Base-by-base conservation (phyloP, 2,888 invertebrate genomes). In the Neelides folsomi region DNA sequence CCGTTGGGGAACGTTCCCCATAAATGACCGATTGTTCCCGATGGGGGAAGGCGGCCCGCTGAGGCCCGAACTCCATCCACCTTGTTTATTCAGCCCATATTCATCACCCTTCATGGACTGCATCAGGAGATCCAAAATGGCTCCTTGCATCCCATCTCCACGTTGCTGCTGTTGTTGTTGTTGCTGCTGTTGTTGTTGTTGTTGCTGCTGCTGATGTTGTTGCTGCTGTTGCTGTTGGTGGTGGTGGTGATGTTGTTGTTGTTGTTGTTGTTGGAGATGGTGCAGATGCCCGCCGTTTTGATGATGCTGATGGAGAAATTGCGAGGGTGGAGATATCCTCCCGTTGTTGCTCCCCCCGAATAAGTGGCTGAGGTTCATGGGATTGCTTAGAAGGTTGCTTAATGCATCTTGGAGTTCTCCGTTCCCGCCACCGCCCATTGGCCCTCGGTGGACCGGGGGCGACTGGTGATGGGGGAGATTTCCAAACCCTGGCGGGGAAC, bases 331-430 rank as follows among this genome's bases (percentile, higher is more conserved):
- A 4, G 54, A 54, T 37, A 52, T 57, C 20, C 53, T 60, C 15
- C 52, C 54, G 18, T 53, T 45, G 16, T 18, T 52, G 48, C 54
- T 37, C 54, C 60, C 57, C 53, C 68, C 68, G 38, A 70, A 60
- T 9, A 70, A 62, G 58, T 68, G 67, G 49, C 67, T 66, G 53
- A 70, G 57, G 56, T 65, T 69, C 54, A 69, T 68, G 2, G 69
- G 67, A 59, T 69, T 69, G 54, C 63, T 68, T 38, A 70, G 60
- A 18, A 70, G 57, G 10, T 67, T 67, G 47, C 65, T 67, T 40
- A 70, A 60, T 8, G 68, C 67, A 47, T 67, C 67, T 49, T 69
- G 69, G 38, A 71, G 55, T 37, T 69, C 69, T 18, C 67, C 68
- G 34, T 27, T 47, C 1, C 49, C 40, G n/a, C 52, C 52, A 16